These are phyloP conservation scores for Vireo altiloquus DNA, from an alignment of 2,113 vertebrate species.

Conservation along the genomic window DNA sequence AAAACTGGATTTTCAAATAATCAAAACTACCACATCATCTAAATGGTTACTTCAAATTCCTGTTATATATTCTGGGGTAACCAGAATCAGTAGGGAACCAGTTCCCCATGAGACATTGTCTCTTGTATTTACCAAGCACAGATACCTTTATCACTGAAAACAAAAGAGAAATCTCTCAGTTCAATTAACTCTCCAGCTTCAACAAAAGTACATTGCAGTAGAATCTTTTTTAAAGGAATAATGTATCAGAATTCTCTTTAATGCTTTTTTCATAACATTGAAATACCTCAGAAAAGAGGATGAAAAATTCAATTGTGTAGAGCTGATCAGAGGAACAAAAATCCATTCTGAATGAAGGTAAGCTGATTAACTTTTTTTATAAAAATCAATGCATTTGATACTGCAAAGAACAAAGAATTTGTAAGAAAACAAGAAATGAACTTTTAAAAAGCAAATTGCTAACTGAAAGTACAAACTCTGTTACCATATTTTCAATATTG, in stretches of 20 bases:
- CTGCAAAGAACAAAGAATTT: slow-evolving; percentile 39
- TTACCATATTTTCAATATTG: not conserved
- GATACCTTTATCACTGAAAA: not conserved
- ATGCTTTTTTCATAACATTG: slow-evolving; percentile 44
- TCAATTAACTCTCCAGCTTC: slow-evolving; percentile 1
- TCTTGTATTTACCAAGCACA: not conserved
- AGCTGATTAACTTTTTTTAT: slow-evolving; percentile 61
- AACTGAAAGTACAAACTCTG: not conserved
- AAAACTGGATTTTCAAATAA: not conserved
- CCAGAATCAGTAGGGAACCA: not conserved
- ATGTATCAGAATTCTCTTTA: slow-evolving; percentile 38
- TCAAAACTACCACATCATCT: not conserved
- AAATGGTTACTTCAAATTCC: not conserved
- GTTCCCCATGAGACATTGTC: not conserved
- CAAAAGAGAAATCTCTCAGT: not conserved
- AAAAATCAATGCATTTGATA: slow-evolving; percentile 61
- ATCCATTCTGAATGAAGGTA: slow-evolving; percentile 59
- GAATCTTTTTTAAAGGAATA: slow-evolving; percentile 10
- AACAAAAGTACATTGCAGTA: not conserved
- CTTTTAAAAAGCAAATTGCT: not conserved
- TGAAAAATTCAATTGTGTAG: slow-evolving; percentile 60
- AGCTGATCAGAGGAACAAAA: slow-evolving; percentile 60
- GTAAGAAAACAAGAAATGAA: slow-evolving; percentile 6
- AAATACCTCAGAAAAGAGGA: slow-evolving; percentile 49
- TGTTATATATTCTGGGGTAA: not conserved